phyloP scores from a whole-genome alignment of 2,113 vertebrate species.

The Desmodus rotundus region DNA sequence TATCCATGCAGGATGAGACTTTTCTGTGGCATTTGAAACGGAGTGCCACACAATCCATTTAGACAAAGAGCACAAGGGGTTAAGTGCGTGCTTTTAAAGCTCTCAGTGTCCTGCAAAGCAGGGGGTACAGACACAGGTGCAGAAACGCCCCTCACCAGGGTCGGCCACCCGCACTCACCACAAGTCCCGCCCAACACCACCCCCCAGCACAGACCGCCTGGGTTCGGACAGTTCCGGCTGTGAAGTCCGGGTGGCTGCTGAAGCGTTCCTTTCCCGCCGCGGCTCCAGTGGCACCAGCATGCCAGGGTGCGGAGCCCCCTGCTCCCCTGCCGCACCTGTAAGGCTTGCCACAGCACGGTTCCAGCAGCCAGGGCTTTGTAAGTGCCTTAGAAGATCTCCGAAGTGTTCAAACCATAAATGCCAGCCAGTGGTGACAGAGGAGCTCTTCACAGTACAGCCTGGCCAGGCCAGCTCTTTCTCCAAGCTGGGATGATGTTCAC shows the following conservation, averaged over 20 bases:
- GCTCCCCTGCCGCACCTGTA: no score
- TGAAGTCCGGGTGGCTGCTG: neutral
- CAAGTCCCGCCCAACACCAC: fast-evolving
- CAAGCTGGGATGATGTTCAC: neutral
- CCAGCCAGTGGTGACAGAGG: neutral
- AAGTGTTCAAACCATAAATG: neutral
- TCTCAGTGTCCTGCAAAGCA: neutral
- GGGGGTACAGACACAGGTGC: neutral
- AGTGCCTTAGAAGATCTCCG: neutral
- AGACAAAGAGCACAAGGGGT: neutral
- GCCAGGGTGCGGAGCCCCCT: neutral
- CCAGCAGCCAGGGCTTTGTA: neutral
- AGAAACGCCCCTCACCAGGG: neutral
- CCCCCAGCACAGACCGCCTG: neutral
- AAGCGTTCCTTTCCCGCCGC: neutral
- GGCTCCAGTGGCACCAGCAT: neutral
- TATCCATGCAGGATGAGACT: neutral
- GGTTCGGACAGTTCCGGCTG: neutral
- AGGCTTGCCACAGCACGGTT: no score
- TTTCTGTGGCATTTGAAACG: neutral
- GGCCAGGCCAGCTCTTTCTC: neutral
- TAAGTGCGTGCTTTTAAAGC: neutral
- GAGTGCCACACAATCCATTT: neutral
- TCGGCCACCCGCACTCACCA: no score
- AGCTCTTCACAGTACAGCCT: neutral